Percentiles rank a stretch among this genome's conserved stretches.
phyloP scores from a whole-genome alignment of 2,113 vertebrate genomes.

The Australoheros scitulus region DNA sequence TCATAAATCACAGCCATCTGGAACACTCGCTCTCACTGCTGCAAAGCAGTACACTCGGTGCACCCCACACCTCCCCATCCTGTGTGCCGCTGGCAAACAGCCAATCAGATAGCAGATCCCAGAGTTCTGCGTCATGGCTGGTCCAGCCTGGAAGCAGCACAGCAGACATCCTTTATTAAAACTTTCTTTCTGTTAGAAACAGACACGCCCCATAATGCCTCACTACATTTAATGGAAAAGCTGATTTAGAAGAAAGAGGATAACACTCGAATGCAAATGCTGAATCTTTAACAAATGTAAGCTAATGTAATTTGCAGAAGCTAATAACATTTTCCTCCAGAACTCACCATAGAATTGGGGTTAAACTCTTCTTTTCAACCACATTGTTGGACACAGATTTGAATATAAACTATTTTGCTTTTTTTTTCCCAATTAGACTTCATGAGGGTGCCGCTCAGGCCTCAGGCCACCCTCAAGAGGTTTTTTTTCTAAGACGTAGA shows the following conservation, averaged over 20 bases:
- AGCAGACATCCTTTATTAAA: slow-evolving; percentile 21
- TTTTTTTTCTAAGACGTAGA: too few relatives aligned
- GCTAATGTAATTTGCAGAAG: neutral
- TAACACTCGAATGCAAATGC: neutral
- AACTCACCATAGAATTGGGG: neutral
- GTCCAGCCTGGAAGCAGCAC: slow-evolving; percentile 4
- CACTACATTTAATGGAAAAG: neutral
- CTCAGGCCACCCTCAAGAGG: too few relatives aligned
- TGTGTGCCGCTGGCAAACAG: slow-evolving; percentile 29
- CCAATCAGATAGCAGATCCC: slow-evolving; percentile 49
- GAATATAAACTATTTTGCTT: neutral
- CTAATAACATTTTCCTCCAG: neutral
- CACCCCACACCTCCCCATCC: neutral
- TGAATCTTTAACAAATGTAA: neutral
- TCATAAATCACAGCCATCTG: slow-evolving; percentile 71
- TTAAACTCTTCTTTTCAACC: neutral
- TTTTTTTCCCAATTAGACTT: neutral
- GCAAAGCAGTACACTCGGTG: neutral
- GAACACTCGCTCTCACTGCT: slow-evolving; percentile 26
- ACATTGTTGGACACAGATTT: neutral
- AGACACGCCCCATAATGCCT: neutral
- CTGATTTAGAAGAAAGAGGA: neutral
- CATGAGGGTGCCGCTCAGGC: too few relatives aligned
- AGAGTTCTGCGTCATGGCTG: neutral
- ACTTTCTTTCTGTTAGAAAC: neutral